A percentile compares a stretch with the other conserved stretches of the same genome.
Evolutionary conservation across 2,797 vertebrate genomes (phyloP).

Genomic region (Ptychobarbus kaznakovi): DNA sequence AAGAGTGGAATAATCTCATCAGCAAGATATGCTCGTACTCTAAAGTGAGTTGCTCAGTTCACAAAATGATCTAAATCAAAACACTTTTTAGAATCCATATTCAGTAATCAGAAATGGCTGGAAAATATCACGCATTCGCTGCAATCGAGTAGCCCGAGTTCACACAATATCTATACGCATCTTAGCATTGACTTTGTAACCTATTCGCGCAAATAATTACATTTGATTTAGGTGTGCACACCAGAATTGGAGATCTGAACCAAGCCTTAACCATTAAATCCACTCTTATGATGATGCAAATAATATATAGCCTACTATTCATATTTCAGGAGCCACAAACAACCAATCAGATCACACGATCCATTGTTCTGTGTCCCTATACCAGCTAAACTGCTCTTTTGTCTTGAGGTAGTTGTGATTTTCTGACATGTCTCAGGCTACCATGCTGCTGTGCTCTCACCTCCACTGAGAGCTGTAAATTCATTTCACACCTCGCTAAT

Average conservation of each 20-base stretch:
- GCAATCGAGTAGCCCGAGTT: too few species aligned
- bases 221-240: too few species aligned
- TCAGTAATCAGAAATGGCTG: background rate
- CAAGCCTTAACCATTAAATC: background rate
- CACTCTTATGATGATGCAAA: background rate
- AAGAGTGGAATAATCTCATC: too few species aligned
- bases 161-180: too few species aligned
- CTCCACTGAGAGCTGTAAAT: constrained; percentile 64
- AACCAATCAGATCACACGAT: background rate
- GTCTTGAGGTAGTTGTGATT: constrained; percentile 38
- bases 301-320: background rate
- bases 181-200: too few species aligned
- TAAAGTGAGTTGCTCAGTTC: background rate
- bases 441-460: constrained; percentile 43
- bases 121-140: background rate
- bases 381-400: constrained; percentile 17
- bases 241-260: background rate
- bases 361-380: background rate
- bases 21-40: too few species aligned
- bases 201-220: too few species aligned
- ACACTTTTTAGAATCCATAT: background rate
- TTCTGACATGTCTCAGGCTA: constrained; percentile 30
- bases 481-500: constrained; percentile 71
- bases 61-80: background rate
- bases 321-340: background rate